phyloP scores from a whole-genome alignment of 2,113 vertebrate species.

The Lycaon pictus region DNA sequence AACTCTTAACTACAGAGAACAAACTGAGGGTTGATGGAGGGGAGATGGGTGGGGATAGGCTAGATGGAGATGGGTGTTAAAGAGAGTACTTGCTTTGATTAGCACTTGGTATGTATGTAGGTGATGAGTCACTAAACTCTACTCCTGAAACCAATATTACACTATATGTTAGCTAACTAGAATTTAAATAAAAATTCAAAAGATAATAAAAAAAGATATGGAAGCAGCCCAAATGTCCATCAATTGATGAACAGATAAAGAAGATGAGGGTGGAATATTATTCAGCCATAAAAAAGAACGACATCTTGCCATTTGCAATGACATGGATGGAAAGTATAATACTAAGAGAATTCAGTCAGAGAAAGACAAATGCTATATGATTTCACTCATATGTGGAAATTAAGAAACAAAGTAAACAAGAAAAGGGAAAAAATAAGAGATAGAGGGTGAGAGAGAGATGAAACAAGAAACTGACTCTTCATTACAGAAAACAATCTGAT shows the following conservation, averaged over 20 bases:
- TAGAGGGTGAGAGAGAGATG: not conserved
- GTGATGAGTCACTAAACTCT: not conserved
- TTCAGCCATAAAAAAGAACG: not conserved
- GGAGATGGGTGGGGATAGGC: not conserved
- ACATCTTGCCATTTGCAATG: not conserved
- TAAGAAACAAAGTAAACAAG: not conserved
- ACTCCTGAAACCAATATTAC: not conserved
- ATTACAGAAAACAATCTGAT: not conserved
- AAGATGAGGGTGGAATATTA: not conserved
- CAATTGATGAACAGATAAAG: not conserved
- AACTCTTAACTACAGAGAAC: not conserved
- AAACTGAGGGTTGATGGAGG: not conserved
- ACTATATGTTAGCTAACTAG: not conserved
- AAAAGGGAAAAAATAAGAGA: not conserved
- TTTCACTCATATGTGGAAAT: not conserved
- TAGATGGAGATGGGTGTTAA: not conserved
- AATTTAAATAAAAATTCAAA: not conserved
- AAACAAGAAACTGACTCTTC: not conserved
- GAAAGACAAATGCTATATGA: not conserved
- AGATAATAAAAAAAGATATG: not conserved
- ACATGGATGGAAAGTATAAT: not conserved
- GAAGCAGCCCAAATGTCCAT: not conserved
- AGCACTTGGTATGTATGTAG: not conserved
- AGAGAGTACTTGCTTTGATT: not conserved
- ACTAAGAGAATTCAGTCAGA: not conserved